Evolutionary conservation across 2,113 vertebrate species (phyloP), one percentile per base, ranked within the genome.

Genomic region (Excalfactoria chinensis): DNA sequence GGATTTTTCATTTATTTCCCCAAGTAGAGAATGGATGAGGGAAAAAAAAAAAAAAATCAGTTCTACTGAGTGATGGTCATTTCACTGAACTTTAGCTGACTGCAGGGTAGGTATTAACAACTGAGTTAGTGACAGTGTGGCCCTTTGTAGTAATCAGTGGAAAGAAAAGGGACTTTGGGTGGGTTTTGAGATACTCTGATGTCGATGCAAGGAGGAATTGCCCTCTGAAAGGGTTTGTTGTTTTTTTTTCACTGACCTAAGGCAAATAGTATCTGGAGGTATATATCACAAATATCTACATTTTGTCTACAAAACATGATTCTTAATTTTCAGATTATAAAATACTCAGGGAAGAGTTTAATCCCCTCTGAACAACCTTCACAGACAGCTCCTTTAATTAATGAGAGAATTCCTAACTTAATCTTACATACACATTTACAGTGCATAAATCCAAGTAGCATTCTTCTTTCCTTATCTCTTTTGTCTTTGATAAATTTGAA

Each of bases 291-390:
- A 34, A 83, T 30, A 10, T 53, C 53, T 26, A 0, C 46, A 32
- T 56, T 89, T 87, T 69, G 2, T 46, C n/a, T 44, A 2, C 6
- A 17, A 1, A 4, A 1, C 30, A n/a, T 0, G 0, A n/a, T 62
- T 79, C 10, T 30, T 71, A 7, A 26, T 68, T 89, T 71, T 15
- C 35, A 51, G 25, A 22, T 18, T 11, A 26, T 21, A 41, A 30
- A 26, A 4, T 28, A 23, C 11, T 41, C 30, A 32, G 13, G 21
- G 72, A 74, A 70, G 44, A 63, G 9, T 1, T 80, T 59, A n/a
- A 51, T 22, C 17, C 73, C 14, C 51, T 56, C 46, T 55, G 72
- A 59, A 22, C 1, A 75, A 23, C 0, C 1, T 23, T 5, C 13
- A 16, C 22, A 71, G 21, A 2, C 18, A 68, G 22, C 4, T 72